phyloP scores from a whole-genome alignment of 2,888 invertebrate species.

The Mimumesa dahlbomi region DNA sequence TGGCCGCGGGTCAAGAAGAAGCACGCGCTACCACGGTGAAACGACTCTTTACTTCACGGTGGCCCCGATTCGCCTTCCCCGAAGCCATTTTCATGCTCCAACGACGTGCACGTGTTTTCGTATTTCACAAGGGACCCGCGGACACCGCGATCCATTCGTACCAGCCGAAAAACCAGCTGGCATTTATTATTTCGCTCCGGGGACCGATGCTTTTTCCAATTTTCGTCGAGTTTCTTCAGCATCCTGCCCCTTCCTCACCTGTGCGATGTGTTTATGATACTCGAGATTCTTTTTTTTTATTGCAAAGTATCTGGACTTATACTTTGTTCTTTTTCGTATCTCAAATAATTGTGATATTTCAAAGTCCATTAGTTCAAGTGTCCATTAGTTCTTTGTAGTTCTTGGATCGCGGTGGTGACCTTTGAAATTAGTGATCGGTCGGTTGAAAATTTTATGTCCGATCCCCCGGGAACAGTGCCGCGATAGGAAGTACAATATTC shows the following conservation, averaged over 20 bases:
- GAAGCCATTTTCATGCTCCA: constrained; percentile 72
- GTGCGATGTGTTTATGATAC: no score
- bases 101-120: constrained; percentile 57
- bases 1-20: constrained; percentile 23
- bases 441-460: constrained; percentile 6
- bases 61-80: constrained; percentile 63
- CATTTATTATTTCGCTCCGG: neutral
- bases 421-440: neutral
- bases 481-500: constrained; percentile 46
- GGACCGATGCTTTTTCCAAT: neutral
- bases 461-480: neutral
- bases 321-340: no score
- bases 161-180: neutral
- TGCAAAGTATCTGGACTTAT: no score
- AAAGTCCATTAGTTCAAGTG: no score
- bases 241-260: no score
- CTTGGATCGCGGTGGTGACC: neutral
- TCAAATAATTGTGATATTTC: no score
- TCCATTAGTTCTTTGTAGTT: no score
- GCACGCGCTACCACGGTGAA: neutral
- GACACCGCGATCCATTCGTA: neutral
- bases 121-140: constrained; percentile 14
- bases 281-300: no score
- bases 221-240: no score
- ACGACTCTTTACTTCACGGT: constrained; percentile 49